Base-by-base conservation (phyloP, 2,888 invertebrate genomes). In the Nebria brevicollis region DNA sequence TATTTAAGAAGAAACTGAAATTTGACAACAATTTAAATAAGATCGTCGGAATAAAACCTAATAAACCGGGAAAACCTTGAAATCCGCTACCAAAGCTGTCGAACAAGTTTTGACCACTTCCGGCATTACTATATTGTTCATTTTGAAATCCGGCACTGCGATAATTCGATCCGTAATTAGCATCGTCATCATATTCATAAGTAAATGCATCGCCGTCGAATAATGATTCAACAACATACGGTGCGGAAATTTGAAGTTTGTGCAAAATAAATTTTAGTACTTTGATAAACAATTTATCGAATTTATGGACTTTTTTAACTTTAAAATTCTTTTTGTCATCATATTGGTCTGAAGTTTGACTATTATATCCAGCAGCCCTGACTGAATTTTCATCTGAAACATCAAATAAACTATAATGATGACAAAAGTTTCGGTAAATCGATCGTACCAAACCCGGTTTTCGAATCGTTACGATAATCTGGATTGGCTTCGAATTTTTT, bases 41-140 rank as follows among this genome's bases (percentile, higher is more conserved):
- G 75, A 89, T 83, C 77, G 88, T 83, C 2, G 89, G 89, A 5
- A 88, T 75, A 65, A 85, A 85, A 0, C 88, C 88, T 34, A 87
- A 84, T 13, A 87, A 73, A 7, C 89, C 89, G 25, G 20, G 13
- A 75, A 80, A 80, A 80, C 80, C 80, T 77, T 76, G 77, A 77
- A 77, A 72, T 26, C 64, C 72, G 81, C 15, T 77, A 73, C 70
- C n/a, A 8, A 88, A 82, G 82, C 85, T 85, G 82, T 84, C 84
- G 54, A 86, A 85, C 13, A 85, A 72, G 8, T 83, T 84, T 70
- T 85, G 84, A 43, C 43, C 25, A 54, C 13, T 54, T 25, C 70
- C 70, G 5, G 66, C 64, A 43, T 75, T 66, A 42, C 66, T 70
- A 43, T 81, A 75, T 64, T 15, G 15, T 10, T 72, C 77, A 15